Evolutionary conservation across 2,797 vertebrate species (phyloP).

Genomic region (Linurgus olivaceus): DNA sequence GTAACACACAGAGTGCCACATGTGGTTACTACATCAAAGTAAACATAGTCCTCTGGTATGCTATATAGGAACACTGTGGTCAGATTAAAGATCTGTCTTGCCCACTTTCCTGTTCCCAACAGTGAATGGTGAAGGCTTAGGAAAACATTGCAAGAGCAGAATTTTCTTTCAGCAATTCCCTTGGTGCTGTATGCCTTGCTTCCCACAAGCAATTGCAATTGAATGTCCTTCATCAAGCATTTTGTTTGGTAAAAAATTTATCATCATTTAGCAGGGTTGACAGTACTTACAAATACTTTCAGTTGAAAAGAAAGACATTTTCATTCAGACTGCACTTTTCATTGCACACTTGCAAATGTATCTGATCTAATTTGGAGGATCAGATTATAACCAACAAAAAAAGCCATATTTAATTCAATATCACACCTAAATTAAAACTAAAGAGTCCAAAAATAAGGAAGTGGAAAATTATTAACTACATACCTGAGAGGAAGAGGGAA

Average conservation of each 20-base stretch:
- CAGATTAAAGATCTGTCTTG: not conserved
- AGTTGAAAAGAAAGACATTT: not conserved
- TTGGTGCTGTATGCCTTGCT: not conserved
- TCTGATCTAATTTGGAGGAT: not conserved
- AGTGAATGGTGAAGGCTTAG: not conserved
- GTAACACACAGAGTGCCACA: not conserved
- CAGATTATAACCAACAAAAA: not conserved
- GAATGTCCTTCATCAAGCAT: not conserved
- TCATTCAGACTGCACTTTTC: not conserved
- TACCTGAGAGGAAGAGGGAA: not conserved
- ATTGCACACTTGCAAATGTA: not conserved
- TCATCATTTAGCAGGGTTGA: not conserved
- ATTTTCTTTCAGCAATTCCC: not conserved
- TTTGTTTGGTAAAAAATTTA: not conserved
- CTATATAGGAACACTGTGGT: not conserved
- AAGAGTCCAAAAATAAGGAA: not conserved
- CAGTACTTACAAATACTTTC: not conserved
- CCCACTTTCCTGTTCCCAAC: not conserved
- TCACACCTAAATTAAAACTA: not conserved
- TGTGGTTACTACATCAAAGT: not conserved
- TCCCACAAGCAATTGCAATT: not conserved
- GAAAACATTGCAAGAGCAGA: not conserved
- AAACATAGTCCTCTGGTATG: not conserved
- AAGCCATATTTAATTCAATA: not conserved
- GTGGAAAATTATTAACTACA: not conserved